Conservation (phyloP, 2,888 invertebrate species). For the Arenicola marina region DNA sequence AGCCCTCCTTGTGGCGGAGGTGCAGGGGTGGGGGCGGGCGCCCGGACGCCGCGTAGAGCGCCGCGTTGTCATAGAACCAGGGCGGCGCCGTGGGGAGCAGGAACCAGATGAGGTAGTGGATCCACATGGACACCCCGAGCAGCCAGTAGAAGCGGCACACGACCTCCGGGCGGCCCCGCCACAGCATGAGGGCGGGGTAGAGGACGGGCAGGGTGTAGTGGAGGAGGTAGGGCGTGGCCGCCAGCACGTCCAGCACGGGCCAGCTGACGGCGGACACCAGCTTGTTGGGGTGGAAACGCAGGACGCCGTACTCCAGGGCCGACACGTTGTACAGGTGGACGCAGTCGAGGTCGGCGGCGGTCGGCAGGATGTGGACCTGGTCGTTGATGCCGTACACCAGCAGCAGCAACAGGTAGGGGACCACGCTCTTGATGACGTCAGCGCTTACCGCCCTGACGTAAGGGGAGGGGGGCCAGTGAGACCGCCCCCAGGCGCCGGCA, state of each 20-base stretch:
- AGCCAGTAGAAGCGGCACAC: constrained; percentile 32
- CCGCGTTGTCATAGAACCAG: constrained; percentile 31
- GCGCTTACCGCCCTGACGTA: no score
- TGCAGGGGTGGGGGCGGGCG: background rate
- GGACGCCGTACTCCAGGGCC: constrained; percentile 25
- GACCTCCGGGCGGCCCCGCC: constrained; percentile 12
- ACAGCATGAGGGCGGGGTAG: constrained; percentile 27
- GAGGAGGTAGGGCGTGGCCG: constrained; percentile 34
- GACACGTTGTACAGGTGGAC: constrained; percentile 31
- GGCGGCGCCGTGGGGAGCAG: constrained; percentile 38
- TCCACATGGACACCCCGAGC: constrained; percentile 35
- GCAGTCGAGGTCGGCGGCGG: constrained; percentile 19
- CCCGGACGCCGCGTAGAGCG: background rate
- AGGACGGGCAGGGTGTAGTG: constrained; percentile 33
- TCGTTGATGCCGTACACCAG: constrained; percentile 27
- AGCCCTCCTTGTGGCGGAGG: constrained; percentile 31
- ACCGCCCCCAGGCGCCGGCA: no score
- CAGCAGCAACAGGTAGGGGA: constrained; percentile 29
- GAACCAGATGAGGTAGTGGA: constrained; percentile 32
- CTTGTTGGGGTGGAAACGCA: constrained; percentile 25
- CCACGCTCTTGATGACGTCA: constrained; percentile 11
- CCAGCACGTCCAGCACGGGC: constrained; percentile 26
- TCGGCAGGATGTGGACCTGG: constrained; percentile 26
- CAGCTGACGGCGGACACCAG: constrained; percentile 19
- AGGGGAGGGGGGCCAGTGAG: no score